A percentile compares a stretch with the other conserved stretches of the same genome.
Conservation (phyloP, 2,797 vertebrate species). For the Vultur gryphus region DNA sequence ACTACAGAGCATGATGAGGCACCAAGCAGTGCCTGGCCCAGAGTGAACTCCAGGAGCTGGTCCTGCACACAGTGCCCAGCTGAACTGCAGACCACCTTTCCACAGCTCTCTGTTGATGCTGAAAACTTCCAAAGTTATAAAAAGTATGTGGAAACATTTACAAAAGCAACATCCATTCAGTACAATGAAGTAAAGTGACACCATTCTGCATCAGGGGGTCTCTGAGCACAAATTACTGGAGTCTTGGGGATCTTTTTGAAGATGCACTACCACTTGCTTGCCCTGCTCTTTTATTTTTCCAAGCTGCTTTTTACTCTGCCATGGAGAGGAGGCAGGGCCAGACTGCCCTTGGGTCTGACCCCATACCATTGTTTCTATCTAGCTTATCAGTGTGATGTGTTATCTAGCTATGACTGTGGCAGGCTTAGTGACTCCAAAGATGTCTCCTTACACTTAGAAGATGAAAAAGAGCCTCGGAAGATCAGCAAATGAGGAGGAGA, state of each 20-base stretch:
- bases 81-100: not conserved
- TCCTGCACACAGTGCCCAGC: not conserved
- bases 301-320: not conserved
- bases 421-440: not conserved
- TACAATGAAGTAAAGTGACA: not conserved
- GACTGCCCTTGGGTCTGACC: not conserved
- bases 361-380: fast-evolving
- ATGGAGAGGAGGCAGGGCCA: not conserved
- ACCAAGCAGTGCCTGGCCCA: not conserved
- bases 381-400: not conserved
- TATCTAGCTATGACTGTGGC: not conserved
- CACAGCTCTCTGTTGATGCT: not conserved
- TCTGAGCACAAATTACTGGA: not conserved
- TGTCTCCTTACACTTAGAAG: not conserved
- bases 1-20: not conserved
- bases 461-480: not conserved
- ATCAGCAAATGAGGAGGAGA: not conserved
- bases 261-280: not conserved
- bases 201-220: not conserved
- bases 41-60: not conserved
- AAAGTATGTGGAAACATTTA: not conserved
- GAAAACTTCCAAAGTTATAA: not conserved
- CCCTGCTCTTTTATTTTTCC: not conserved
- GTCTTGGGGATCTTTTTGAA: not conserved
- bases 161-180: fast-evolving